Evolutionary conservation across 2,888 invertebrate species (phyloP).

Genomic region (Eulithis prunata): DNA sequence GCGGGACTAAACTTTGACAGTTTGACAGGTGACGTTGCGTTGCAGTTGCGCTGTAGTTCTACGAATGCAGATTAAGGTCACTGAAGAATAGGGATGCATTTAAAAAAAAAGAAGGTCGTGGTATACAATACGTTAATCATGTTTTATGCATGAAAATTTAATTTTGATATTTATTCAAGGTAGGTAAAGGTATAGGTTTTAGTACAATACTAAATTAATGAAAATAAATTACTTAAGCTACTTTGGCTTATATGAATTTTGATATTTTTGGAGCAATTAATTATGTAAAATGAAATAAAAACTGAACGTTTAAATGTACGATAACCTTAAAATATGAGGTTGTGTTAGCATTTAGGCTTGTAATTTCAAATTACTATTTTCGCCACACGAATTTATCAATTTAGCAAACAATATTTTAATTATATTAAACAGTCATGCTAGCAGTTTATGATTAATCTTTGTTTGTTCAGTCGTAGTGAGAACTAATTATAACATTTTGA

Average conservation of each 20-base stretch:
- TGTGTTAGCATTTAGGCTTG: too few species aligned
- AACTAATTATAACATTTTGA: background rate
- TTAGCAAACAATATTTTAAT: constrained; percentile 7
- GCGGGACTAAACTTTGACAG: background rate
- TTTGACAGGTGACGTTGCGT: background rate
- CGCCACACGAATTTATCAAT: background rate
- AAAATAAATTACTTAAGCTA: too few species aligned
- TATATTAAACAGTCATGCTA: background rate
- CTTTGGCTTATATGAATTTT: too few species aligned
- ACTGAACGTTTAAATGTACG: background rate
- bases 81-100: too few species aligned
- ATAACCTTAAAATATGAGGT: background rate
- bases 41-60: background rate
- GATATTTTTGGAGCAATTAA: too few species aligned
- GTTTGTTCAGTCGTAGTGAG: background rate
- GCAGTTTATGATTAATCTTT: constrained; percentile 10
- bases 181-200: too few species aligned
- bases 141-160: too few species aligned
- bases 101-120: too few species aligned
- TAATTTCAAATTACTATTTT: background rate
- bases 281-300: background rate
- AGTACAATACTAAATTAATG: too few species aligned
- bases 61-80: background rate
- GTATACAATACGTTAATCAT: too few species aligned
- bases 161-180: too few species aligned